These are phyloP conservation scores for Ectropis crepuscularia DNA, from an alignment of 2,888 invertebrate species.

Conservation along the genomic window DNA sequence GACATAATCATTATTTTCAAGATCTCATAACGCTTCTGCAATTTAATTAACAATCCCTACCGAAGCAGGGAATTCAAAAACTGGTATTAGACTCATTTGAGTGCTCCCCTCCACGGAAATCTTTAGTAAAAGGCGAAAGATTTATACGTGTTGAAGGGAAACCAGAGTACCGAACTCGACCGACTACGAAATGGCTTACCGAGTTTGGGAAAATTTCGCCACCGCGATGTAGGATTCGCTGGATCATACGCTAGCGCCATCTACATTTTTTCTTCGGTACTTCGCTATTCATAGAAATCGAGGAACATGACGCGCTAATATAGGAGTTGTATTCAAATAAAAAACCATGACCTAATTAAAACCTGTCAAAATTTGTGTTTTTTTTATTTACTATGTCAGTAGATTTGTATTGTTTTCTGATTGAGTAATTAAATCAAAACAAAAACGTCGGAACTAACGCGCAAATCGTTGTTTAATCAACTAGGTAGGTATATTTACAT, in stretches of 20 bases:
- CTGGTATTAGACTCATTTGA: conserved; percentile 86
- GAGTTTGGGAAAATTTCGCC: neutral
- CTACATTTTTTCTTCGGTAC: neutral
- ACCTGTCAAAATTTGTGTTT: neutral
- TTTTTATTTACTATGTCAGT: neutral
- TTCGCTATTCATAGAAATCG: neutral
- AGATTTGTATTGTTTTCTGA: neutral
- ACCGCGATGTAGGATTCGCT: conserved; percentile 1
- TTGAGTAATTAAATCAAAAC: neutral
- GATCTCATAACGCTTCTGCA: too few relatives aligned
- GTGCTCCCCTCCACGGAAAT: conserved; percentile 91
- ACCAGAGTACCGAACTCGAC: neutral
- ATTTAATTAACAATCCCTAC: neutral
- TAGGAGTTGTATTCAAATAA: neutral
- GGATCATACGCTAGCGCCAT: neutral
- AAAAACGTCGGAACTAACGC: conserved; percentile 5
- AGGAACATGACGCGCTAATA: too few relatives aligned
- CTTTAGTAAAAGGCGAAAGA: conserved; percentile 93
- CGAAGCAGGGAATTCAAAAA: neutral
- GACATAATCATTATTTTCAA: too few relatives aligned
- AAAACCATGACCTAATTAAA: neutral
- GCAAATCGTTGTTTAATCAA: conserved; percentile 31
- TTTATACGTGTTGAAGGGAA: conserved; percentile 88
- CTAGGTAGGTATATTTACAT: conserved; percentile 22
- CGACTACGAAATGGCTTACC: neutral